Evolutionary conservation across 2,113 vertebrate genomes (phyloP).

Genomic region (Redunca redunca): DNA sequence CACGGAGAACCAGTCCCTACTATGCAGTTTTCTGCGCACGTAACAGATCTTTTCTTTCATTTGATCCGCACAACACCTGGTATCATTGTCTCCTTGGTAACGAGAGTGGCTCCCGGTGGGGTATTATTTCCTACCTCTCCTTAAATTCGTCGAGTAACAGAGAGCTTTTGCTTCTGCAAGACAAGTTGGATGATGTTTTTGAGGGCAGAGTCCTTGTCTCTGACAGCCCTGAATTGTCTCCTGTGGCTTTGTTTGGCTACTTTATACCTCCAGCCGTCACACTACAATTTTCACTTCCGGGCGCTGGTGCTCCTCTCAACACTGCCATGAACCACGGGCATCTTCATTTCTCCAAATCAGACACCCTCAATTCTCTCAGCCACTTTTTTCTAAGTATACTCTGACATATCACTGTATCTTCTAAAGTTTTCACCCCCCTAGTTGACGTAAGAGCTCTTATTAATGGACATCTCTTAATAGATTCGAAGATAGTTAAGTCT

Average conservation of each 20-base stretch:
- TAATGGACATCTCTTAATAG: neutral
- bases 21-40: neutral
- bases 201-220: neutral
- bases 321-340: fast-evolving
- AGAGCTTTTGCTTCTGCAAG: neutral
- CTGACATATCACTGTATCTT: neutral
- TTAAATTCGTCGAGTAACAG: neutral
- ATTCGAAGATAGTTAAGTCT: neutral
- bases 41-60: neutral
- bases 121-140: neutral
- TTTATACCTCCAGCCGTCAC: neutral
- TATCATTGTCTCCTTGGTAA: neutral
- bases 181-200: neutral
- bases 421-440: neutral
- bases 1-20: neutral
- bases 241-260: neutral
- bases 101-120: neutral
- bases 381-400: neutral
- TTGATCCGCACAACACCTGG: neutral
- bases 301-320: fast-evolving
- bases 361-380: neutral
- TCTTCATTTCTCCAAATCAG: neutral
- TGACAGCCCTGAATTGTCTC: too few relatives aligned
- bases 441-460: neutral
- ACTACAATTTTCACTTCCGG: neutral